Base-by-base conservation (phyloP, 1,140 invertebrate genomes). In the Neodiprion lecontei region DNA sequence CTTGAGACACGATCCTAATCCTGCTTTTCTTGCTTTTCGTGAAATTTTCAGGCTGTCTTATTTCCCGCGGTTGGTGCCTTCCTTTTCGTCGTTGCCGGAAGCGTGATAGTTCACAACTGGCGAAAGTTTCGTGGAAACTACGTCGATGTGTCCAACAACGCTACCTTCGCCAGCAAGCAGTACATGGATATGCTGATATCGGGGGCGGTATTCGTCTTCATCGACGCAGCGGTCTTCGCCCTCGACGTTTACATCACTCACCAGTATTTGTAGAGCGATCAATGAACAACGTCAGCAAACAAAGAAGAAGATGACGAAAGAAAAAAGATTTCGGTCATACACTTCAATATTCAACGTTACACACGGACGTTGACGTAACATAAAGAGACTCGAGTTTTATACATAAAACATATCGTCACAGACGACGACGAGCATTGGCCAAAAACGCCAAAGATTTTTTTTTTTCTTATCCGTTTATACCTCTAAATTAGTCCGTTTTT, bases 71-170 rank as follows among this genome's bases (percentile, higher is more conserved):
- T 91, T 5, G 92, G 91, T 2, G 89, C 90, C 28, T 84, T 91
- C 17, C 85, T 94, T 75, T 93, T 93, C 79, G 85, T 93, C 1
- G 89, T 92, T 4, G 90, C 92, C 0, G 92, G 90, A 12, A 90
- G 88, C 53, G 85, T 93, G 40, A 91, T 92, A 48, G 89, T 93
- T 70, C 90, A 91, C 78, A 91, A 91, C 87, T 91, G 90, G 89
- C 86, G 83, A 76, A 88, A 85, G 48, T 78, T 86, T 9, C 72
- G 81, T 53, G 78, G 81, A 7, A 79, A 80, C 66, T 84, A 84
- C 72, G 80, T 82, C 65, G 85, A 89, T 40, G 83, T 87, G 21
- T 81, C 85, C 67, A 89, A 89, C 77, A 87, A 89, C 74, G 87
- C 90, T 49, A 86, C 87, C 67, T 89, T 89, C 73, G 89, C 90